Conservation (phyloP, 2,888 invertebrate species). For the Drosophila austrosaltans region DNA sequence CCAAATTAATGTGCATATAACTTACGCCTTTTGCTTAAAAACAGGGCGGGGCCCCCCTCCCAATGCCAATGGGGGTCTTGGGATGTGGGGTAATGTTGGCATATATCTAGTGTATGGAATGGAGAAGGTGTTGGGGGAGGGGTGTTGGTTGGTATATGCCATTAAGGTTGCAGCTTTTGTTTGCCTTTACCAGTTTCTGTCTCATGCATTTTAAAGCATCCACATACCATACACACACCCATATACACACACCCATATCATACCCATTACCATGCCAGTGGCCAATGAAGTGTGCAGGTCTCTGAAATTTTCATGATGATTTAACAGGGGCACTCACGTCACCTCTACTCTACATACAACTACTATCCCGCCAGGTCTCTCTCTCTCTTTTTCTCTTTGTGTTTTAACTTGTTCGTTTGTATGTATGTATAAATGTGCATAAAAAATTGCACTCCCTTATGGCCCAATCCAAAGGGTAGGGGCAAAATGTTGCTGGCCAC, state of each 20-base stretch:
- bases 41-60: not conserved
- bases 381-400: not conserved
- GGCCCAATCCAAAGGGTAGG: not conserved
- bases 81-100: too few relatives aligned
- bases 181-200: constrained; percentile 35
- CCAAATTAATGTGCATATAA: constrained; percentile 72
- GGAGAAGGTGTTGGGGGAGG: too few relatives aligned
- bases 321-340: constrained; percentile 54
- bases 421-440: constrained; percentile 26
- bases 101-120: too few relatives aligned
- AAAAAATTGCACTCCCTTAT: constrained; percentile 17
- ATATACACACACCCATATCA: not conserved
- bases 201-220: constrained; percentile 71
- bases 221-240: not conserved
- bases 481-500: constrained; percentile 40
- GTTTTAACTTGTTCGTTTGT: not conserved
- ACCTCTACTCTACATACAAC: constrained; percentile 31
- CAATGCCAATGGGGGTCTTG: too few relatives aligned
- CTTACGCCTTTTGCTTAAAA: constrained; percentile 44
- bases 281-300: constrained; percentile 72
- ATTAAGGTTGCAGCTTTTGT: constrained; percentile 68
- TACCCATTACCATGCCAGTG: constrained; percentile 24
- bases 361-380: not conserved
- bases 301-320: constrained; percentile 71
- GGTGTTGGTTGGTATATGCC: constrained; percentile 20